Evolutionary conservation across 2,113 vertebrate genomes (phyloP), one percentile per base, ranked within the genome.

Genomic region (Vidua chalybeata): DNA sequence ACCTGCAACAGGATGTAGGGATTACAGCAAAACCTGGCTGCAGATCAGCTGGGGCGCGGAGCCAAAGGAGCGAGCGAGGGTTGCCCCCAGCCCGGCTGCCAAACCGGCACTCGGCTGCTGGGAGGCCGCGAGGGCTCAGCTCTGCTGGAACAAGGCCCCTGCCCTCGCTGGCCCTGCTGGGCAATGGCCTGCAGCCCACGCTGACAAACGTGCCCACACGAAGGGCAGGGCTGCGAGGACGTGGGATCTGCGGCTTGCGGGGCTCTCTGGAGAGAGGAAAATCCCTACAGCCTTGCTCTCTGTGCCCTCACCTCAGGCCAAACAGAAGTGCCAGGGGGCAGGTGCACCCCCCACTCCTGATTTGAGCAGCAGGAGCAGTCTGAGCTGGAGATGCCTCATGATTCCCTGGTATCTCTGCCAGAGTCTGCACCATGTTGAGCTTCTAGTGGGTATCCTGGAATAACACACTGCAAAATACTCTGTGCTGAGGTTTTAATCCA

Each of bases 1-100:
- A 98, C 97, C 97, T 97, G 97, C 96, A 98, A 98, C 98, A 98
- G 98, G 98, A 98, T 98, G 95, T 96, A 94, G 95, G 97, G 97
- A 98, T 98, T 98, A 98, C 87, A 96, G 96, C 90, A 97, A 97
- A 98, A 96, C 96, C 97, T 98, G 98, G 98, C 98, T 98, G 51
- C 20, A 41, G 96, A 97, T 97, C 98, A 97, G 46, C 76, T 37
- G 87, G 94, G 98, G 97, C 97, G 94, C 67, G 16, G 72, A 97
- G 97, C 98, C 98, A 98, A 97, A 83, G 6, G 41, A 91, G 74
- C 76, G 94, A 64, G 96, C 27, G 81, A 97, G 94, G 96, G 76
- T 93, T 94, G 97, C 94, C 94, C 88, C 76, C 69, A 55, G 93
- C 89, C 92, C 84, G 89, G 84, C 96, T 97, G 96, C 96, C 95